These are phyloP conservation scores for Nothobranchius furzeri DNA, from an alignment of 2,113 vertebrate species.

Conservation along the genomic window DNA sequence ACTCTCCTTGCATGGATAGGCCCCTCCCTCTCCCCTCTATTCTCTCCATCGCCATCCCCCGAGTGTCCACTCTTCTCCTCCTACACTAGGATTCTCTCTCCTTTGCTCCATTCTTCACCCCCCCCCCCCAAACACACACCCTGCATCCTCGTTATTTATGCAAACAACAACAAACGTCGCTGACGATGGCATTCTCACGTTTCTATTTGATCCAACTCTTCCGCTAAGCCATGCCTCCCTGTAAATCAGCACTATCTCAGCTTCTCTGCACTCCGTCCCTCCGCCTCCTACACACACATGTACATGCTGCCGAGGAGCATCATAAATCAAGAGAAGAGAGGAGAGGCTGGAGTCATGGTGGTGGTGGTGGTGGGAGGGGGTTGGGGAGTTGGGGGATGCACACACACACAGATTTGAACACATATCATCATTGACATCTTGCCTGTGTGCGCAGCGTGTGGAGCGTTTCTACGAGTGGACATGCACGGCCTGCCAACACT, in stretches of 20 bases:
- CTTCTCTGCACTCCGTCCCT: conserved; percentile 59
- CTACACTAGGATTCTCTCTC: conserved; percentile 60
- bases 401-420: conserved; percentile 64
- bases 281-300: conserved; percentile 70
- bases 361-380: conserved; percentile 32
- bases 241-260: conserved; percentile 65
- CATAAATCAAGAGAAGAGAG: conserved; percentile 79
- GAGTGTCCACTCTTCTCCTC: conserved; percentile 42
- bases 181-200: conserved; percentile 52
- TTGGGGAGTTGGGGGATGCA: conserved; percentile 41
- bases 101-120: conserved; percentile 39
- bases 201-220: conserved; percentile 27
- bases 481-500: conserved; percentile 34
- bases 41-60: conserved; percentile 53
- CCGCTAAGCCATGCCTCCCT: conserved; percentile 38
- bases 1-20: conserved; percentile 33
- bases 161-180: conserved; percentile 58
- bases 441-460: conserved; percentile 19
- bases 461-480: conserved; percentile 6
- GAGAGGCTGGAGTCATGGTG: conserved; percentile 42
- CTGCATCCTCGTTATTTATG: conserved; percentile 45
- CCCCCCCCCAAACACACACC: conserved; percentile 1
- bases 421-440: conserved; percentile 62
- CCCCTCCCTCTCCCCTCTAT: conserved; percentile 57
- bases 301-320: conserved; percentile 77